A percentile compares a stretch with the other conserved stretches of the same genome.
Evolutionary conservation across 2,797 vertebrate genomes (phyloP).

Genomic region (Esox masquinongy): DNA sequence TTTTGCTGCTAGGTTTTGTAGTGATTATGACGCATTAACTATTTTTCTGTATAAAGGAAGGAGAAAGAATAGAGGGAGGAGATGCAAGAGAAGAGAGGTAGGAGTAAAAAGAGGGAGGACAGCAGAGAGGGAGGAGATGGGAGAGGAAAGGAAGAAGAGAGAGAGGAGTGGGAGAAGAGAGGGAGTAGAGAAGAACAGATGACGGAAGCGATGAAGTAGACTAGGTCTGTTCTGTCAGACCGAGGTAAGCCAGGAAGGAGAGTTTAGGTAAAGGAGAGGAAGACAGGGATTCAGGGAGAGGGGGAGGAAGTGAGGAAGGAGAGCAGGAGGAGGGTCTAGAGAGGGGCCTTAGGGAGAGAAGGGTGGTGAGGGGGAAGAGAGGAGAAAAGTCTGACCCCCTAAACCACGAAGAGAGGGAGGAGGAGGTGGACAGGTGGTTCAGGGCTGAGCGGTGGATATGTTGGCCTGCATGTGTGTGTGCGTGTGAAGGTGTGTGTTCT

Average conservation of each 20-base stretch:
- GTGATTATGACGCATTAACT: too few relatives aligned
- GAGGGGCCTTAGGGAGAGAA: constrained; percentile 80
- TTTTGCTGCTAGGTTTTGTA: too few relatives aligned
- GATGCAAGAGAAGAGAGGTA: background rate
- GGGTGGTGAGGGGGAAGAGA: constrained; percentile 84
- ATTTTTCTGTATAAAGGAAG: too few relatives aligned
- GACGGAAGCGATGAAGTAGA: background rate
- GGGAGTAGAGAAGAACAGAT: background rate
- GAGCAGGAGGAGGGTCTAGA: constrained; percentile 73
- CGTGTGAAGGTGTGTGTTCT: constrained; percentile 12
- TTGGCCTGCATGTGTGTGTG: constrained; percentile 52
- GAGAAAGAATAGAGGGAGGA: background rate
- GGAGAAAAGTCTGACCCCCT: constrained; percentile 61
- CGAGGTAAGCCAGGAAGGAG: constrained; percentile 96
- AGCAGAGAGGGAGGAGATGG: background rate
- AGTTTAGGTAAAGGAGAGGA: constrained; percentile 84
- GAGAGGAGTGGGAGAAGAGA: background rate
- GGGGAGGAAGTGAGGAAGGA: constrained; percentile 48
- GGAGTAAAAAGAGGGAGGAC: background rate
- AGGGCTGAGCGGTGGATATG: constrained; percentile 40
- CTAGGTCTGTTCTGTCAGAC: constrained; percentile 87
- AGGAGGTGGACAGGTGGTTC: constrained; percentile 29
- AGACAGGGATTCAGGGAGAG: constrained; percentile 61
- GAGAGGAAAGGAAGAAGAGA: too few relatives aligned
- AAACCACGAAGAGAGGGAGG: constrained; percentile 53